Percentiles rank a stretch among this genome's conserved stretches.
These are phyloP conservation scores for Rhabdornis inornatus DNA, from an alignment of 2,113 vertebrate species.

Conservation along the genomic window DNA sequence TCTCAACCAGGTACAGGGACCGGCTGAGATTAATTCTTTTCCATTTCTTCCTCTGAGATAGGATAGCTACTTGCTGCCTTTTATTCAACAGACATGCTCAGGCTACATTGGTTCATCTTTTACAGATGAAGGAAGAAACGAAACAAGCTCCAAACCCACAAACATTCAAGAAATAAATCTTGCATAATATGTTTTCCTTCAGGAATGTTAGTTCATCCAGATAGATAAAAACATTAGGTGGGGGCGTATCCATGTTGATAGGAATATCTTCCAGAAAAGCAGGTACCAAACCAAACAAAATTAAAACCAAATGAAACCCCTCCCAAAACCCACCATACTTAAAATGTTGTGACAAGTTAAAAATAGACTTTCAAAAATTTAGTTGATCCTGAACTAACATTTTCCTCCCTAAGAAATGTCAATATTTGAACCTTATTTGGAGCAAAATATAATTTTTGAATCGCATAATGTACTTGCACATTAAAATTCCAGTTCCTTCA, in stretches of 20 bases:
- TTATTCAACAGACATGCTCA: neutral
- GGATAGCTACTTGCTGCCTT: neutral
- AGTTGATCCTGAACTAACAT: neutral
- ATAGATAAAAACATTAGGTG: neutral
- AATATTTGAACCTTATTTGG: neutral
- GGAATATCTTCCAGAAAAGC: neutral
- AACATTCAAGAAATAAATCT: neutral
- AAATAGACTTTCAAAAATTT: neutral
- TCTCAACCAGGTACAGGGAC: neutral
- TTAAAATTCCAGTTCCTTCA: neutral
- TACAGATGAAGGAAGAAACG: neutral
- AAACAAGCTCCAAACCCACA: neutral
- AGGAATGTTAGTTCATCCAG: neutral
- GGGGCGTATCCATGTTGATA: neutral
- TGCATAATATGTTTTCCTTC: neutral
- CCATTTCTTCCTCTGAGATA: neutral
- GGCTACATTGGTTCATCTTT: neutral
- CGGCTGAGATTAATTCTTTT: neutral
- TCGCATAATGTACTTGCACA: neutral
- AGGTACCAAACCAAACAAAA: neutral
- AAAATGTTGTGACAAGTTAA: neutral
- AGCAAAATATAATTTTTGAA: neutral
- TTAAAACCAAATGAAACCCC: neutral
- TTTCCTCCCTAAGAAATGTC: neutral
- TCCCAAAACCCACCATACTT: neutral